A percentile compares a stretch with the other conserved stretches of the same genome.
These are phyloP conservation scores for Astatotilapia flaviijosephi DNA, from an alignment of 2,113 vertebrate genomes.

Conservation along the genomic window DNA sequence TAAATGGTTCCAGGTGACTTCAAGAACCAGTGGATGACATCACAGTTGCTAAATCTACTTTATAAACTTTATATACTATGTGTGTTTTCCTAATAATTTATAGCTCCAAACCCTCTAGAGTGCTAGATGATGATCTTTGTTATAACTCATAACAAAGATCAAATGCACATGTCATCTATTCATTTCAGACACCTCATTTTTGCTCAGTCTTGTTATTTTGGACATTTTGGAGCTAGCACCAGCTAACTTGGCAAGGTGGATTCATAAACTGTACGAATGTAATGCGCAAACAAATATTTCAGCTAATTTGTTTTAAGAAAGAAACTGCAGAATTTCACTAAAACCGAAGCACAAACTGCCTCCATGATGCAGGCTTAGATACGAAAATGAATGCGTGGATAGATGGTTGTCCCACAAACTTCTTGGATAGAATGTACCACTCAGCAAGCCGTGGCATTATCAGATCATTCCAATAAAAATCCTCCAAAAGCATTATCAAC, in stretches of 20 bases:
- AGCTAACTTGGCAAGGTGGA: background rate
- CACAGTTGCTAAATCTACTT: background rate
- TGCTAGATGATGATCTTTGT: background rate
- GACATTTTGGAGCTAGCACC: background rate
- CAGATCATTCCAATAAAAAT: background rate
- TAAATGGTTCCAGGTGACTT: background rate
- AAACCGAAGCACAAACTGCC: background rate
- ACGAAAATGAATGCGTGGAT: fast-evolving
- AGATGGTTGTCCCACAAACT: background rate
- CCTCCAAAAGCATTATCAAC: background rate
- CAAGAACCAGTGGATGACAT: background rate
- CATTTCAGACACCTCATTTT: background rate
- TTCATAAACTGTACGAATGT: background rate
- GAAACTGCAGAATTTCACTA: background rate
- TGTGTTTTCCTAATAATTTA: background rate
- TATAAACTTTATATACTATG: background rate
- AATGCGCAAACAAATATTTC: background rate
- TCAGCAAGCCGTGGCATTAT: background rate
- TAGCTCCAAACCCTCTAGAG: background rate
- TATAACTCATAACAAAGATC: background rate
- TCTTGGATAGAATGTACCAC: background rate
- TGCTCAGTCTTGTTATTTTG: background rate
- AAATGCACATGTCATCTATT: background rate
- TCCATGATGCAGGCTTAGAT: background rate
- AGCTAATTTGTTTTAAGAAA: background rate